These are phyloP conservation scores for Callipepla squamata DNA, from an alignment of 2,113 vertebrate species.

Conservation along the genomic window DNA sequence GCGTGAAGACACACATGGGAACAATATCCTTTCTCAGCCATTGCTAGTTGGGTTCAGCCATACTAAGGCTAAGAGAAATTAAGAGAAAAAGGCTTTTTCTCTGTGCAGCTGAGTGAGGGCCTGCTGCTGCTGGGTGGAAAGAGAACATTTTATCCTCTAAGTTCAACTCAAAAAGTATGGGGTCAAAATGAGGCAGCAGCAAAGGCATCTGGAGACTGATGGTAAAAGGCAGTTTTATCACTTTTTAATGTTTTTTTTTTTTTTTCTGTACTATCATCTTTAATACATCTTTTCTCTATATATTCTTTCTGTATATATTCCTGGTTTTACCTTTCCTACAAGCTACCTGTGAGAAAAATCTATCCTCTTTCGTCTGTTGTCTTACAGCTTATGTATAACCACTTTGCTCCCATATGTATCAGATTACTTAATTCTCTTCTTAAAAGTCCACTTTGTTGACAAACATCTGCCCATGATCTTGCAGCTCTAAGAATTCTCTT, in stretches of 20 bases:
- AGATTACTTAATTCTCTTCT: not conserved
- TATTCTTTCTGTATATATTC: not conserved
- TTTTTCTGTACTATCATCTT: not conserved
- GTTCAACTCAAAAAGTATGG: not conserved
- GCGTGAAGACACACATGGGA: not conserved
- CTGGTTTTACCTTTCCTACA: not conserved
- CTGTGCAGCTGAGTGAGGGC: not conserved
- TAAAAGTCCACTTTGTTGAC: not conserved
- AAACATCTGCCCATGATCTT: not conserved
- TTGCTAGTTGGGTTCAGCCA: not conserved
- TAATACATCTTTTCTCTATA: not conserved
- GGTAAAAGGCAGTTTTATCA: not conserved
- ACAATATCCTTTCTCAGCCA: accelerated
- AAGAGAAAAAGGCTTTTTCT: not conserved
- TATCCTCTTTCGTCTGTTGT: not conserved
- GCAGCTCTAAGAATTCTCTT: not conserved
- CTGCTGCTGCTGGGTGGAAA: not conserved
- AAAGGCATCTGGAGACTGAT: not conserved
- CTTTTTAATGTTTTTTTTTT: not conserved
- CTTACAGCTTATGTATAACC: not conserved
- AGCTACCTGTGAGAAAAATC: not conserved
- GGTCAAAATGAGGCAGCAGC: not conserved
- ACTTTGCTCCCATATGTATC: not conserved
- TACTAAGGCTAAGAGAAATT: not conserved
- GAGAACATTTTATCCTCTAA: not conserved